Base-by-base conservation (phyloP, 1,140 invertebrate species). In the Papilio dardanus region DNA sequence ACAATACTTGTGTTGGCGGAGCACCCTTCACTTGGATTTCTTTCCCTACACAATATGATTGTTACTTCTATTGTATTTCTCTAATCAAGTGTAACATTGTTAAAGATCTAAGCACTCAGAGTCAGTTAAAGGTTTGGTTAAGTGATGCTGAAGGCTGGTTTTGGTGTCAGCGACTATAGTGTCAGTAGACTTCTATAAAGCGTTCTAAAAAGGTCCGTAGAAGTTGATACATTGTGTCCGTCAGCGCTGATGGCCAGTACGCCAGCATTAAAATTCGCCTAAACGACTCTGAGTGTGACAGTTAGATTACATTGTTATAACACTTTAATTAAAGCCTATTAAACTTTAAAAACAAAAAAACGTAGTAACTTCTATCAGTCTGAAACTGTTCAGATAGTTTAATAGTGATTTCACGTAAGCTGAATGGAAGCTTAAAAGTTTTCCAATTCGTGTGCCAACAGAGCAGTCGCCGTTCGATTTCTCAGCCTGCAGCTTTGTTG, bases 361-460 rank as follows among this genome's bases (percentile, higher is more conserved):
- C 21, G 50, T 58, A 58, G 19, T 58, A 14, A 12, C 10, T 54
- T 24, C 16, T 62, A 28, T 30, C 24, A 62, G 12, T 62, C 30
- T 62, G 24, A 28, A 24, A 24, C 14, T 62, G 10, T 62, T 62
- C 24, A 62, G 54, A 62, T 30, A 62, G 24, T 62, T 28, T 28
- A 28, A 62, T 62, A 62, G 54, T 62, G 54, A 62, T 62, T 62
- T 4, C 54, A 62, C 54, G 54, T 62, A 62, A 62, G 54, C 54
- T 62, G 24, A 62, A 62, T 62, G 54, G 10, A 62, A 62, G 54
- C 54, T 62, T 50, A 28, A 50, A 62, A 62, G 54, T 62, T 62
- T 62, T 62, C 54, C 54, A 62, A 62, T 62, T 62, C 54, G 12
- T 28, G 24, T 62, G 54, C 54, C 54, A 28, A 62, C 24, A 62